Base-by-base conservation (phyloP, 2,797 vertebrate genomes). In the Chiloscyllium punctatum region DNA sequence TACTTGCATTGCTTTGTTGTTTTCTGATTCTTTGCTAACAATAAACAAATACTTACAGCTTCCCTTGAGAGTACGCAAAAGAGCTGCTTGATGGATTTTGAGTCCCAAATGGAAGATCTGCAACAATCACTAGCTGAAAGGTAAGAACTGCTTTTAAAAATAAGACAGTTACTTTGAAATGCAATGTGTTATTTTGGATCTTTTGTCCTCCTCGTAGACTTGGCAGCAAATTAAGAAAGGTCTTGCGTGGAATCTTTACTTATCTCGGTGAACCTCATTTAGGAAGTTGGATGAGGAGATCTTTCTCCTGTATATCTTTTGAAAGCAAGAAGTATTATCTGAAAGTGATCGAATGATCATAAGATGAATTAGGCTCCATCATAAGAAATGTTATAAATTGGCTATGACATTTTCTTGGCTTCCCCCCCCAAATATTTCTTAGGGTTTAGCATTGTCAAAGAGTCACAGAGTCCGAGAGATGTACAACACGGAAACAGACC, bases 71-170 rank as follows among this genome's bases (percentile, higher is more conserved):
- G 27, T 74, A 53, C 71, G 15, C 94, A 95, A 18, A 18, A 94
- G 74, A 95, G 48, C 71, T 53, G 30, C 48, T 53, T 95, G 42
- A 77, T 33, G 42, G 71, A 95, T 33, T 77, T 74, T 77, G 69
- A 95, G 94, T 95, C 71, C 51, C 69, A 95, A 95, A 95, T 95
- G 94, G 94, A 95, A 71, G 71, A 95, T 30, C 94, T 95, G 13
- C 68, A 77, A 74, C 48, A 95, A 30, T 95, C 71, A 53, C 5
- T 95, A 21, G 42, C 71, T 1, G 48, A 72, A 51, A 95, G 94
- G 94, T 95, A 92, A 9, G 9, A 95, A 77, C 48, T 95, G 27
- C 42, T 77, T 88, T 77, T 77, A 77, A 72, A 53, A 77, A 4
- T 33, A 18, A 94, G 33, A n/a, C 30, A 91, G 18, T 0, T 16